phyloP scores from a whole-genome alignment of 2,797 vertebrate genomes.

The Pterois miles region DNA sequence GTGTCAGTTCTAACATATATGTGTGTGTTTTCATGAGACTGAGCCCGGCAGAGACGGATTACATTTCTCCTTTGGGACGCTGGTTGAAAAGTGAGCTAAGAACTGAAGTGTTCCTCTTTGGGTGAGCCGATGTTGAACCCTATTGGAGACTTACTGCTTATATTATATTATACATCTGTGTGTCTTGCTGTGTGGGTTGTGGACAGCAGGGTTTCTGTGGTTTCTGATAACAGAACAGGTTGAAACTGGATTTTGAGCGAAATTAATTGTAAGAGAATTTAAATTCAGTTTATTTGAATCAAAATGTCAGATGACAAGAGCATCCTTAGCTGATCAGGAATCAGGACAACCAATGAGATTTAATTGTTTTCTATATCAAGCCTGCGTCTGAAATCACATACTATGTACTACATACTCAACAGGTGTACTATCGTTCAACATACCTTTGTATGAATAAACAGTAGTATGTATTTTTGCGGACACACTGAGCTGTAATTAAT shows the following conservation, averaged over 20 bases:
- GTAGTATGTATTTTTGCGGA: no score
- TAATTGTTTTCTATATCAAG: background rate
- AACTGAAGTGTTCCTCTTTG: constrained; percentile 6
- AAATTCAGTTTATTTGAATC: background rate
- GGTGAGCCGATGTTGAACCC: background rate
- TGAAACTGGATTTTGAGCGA: background rate
- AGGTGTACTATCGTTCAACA: no score
- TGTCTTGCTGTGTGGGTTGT: background rate
- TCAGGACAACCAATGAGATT: background rate
- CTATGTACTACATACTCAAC: no score
- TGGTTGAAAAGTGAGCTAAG: constrained; percentile 20
- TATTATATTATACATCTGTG: background rate
- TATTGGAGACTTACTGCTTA: background rate
- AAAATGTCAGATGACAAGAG: background rate
- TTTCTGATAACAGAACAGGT: background rate
- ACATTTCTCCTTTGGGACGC: background rate
- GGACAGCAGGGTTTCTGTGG: background rate
- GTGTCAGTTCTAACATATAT: background rate
- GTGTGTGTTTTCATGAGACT: constrained; percentile 23
- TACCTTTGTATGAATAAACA: no score
- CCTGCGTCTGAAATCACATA: no score
- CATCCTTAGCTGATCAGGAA: background rate
- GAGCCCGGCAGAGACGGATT: constrained; percentile 1
- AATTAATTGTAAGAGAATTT: background rate
- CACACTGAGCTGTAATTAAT: no score